Evolutionary conservation across 2,888 invertebrate genomes (phyloP).

Genomic region (Ichneumoninae sp.): DNA sequence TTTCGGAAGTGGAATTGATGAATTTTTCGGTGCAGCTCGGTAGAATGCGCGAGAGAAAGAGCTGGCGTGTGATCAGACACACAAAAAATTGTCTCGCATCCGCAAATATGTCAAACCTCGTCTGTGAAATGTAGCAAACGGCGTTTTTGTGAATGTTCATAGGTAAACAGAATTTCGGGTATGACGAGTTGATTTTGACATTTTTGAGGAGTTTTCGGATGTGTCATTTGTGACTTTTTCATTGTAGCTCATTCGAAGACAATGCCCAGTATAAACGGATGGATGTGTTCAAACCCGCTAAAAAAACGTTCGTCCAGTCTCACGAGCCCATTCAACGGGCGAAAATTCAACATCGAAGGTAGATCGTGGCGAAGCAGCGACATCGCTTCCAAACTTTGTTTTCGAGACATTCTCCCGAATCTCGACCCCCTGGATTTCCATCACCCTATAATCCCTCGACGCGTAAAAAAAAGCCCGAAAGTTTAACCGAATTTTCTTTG

Average conservation of each 20-base stretch:
- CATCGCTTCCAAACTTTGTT: slow-evolving; percentile 51
- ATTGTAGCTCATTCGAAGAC: neutral
- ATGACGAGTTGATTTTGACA: neutral
- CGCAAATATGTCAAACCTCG: no score
- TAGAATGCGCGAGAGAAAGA: neutral
- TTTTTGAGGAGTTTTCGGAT: slow-evolving; percentile 17
- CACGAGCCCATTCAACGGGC: slow-evolving; percentile 4
- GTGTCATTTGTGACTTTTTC: slow-evolving; percentile 8
- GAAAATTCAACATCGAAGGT: slow-evolving; percentile 57
- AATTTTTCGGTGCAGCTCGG: neutral
- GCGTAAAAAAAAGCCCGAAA: slow-evolving; percentile 73
- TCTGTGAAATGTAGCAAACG: no score
- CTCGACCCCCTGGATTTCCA: neutral
- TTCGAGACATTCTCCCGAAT: slow-evolving; percentile 6
- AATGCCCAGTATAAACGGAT: slow-evolving; percentile 1
- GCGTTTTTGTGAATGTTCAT: slow-evolving; percentile 1
- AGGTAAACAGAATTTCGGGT: neutral
- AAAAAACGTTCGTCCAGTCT: slow-evolving; percentile 2
- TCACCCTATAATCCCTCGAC: slow-evolving; percentile 18
- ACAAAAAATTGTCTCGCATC: neutral
- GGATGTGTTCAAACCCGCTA: neutral
- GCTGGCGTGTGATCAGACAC: neutral
- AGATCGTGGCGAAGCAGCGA: slow-evolving; percentile 56
- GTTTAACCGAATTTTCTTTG: slow-evolving; percentile 74
- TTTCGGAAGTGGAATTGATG: slow-evolving; percentile 1